Evolutionary conservation across 2,888 invertebrate species (phyloP), one percentile per base, ranked within the genome.

Genomic region (Clunio marinus): DNA sequence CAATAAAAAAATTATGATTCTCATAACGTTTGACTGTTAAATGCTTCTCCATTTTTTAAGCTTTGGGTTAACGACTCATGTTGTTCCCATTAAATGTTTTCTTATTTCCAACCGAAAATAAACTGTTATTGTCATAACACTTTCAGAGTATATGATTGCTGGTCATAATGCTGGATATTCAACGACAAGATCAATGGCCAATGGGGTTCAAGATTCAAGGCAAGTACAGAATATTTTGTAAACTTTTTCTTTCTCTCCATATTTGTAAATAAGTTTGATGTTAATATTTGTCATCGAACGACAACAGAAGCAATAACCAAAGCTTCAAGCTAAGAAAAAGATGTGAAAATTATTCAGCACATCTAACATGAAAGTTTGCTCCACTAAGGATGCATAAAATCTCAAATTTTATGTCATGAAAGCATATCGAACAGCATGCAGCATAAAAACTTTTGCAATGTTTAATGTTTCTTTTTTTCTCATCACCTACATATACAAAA

Each of bases 71-170:
- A n/a, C n/a, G n/a, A n/a, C n/a, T n/a, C n/a, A n/a, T n/a, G n/a
- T n/a, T n/a, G n/a, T n/a, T n/a, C n/a, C n/a, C n/a, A n/a, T n/a
- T n/a, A n/a, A n/a, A n/a, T n/a, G n/a, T n/a, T n/a, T 32, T 32
- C 32, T 32, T 32, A 10, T 32, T 32, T 32, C 32, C 4, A 32
- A n/a, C n/a, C n/a, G n/a, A n/a, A n/a, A n/a, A n/a, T n/a, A n/a
- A n/a, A n/a, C n/a, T n/a, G n/a, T n/a, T n/a, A n/a, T n/a, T n/a
- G n/a, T n/a, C n/a, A n/a, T n/a, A n/a, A n/a, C n/a, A n/a, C n/a
- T n/a, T n/a, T n/a, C 17, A 66, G 66, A 66, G 35, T 66, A 66
- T 24, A 66, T 66, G 66, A 66, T 46, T 20, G 35, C 46, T 66
- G 66, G 55, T 28, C 20, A 20, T 20, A 57, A 66, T 55, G 66